Base-by-base conservation (phyloP, 2,888 invertebrate genomes). In the Polymixis flavicincta region DNA sequence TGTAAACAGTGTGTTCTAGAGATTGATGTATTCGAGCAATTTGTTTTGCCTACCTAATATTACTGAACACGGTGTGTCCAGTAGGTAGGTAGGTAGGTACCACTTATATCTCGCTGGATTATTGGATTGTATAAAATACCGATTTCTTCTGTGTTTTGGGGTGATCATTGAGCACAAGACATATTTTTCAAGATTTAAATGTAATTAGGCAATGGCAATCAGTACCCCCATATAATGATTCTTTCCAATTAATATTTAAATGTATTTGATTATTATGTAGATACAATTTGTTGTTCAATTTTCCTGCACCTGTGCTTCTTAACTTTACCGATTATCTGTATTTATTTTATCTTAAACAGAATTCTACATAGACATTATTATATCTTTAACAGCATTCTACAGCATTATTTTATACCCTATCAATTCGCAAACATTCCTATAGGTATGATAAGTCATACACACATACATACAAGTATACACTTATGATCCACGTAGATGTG, bases 1-100 rank as follows among this genome's bases (percentile, higher is more conserved):
- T 68, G 83, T 82, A 85, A 83, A 85, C 82, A 83, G 63, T 74
- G 22, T 37, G 28, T 42, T 52, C 66, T 71, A 45, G 42, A 71
- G 57, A 55, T 63, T 82, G 84, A 84, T 63, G 70, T 74, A 84
- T 74, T 57, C 8, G 13, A 6, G 67, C 55, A 22, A 68, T 82
- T 74, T 79, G 65, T 84, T 71, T 74, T 28, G 42, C 7, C 59
- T 60, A 61, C 50, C 59, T 68, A 60, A 65, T 66, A 57, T 66
- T 66, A 70, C 42, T 28, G 22, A 60, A 57, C 45, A 25, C 11
- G 19, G 22, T 19, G n/a, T 19, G 28, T 14, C 17, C 50, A 48
- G n/a, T n/a, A n/a, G n/a, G n/a, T n/a, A n/a, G n/a, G 25, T 45
- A 48, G 19, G 14, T 52, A 52, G n/a, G 17, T 60, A 37, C 25